phyloP scores from a whole-genome alignment of 2,888 invertebrate species.

The Drosophila pseudotalamancana region DNA sequence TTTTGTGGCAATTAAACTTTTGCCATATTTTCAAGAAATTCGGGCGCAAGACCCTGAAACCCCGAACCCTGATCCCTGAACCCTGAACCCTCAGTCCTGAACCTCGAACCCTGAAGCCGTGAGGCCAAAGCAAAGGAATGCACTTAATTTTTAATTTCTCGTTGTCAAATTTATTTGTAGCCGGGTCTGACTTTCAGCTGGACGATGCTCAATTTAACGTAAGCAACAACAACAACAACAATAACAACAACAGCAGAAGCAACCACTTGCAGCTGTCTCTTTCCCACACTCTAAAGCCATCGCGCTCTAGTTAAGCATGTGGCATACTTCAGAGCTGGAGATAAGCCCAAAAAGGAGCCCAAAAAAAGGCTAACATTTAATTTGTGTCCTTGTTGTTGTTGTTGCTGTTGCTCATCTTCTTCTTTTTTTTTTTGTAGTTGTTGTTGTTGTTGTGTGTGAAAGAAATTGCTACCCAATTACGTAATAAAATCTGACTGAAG shows the following conservation, averaged over 20 bases:
- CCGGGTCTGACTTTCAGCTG: conserved; percentile 40
- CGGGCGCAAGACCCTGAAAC: neutral
- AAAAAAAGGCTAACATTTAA: conserved; percentile 69
- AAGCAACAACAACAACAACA: conserved; percentile 30
- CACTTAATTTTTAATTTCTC: conserved; percentile 70
- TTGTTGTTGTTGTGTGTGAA: conserved; percentile 36
- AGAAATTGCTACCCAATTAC: conserved; percentile 79
- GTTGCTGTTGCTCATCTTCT: neutral
- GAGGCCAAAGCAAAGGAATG: conserved; percentile 28
- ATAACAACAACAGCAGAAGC: conserved; percentile 13
- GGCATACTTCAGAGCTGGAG: conserved; percentile 2
- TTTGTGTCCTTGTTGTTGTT: conserved; percentile 59
- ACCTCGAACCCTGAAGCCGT: neutral
- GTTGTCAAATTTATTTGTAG: conserved; percentile 27
- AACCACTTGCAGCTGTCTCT: conserved; percentile 39
- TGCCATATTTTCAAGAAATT: conserved; percentile 40
- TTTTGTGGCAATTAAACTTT: conserved; percentile 58
- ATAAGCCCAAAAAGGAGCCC: conserved; percentile 3
- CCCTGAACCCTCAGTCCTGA: neutral
- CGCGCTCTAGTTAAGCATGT: neutral
- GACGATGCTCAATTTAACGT: conserved; percentile 72
- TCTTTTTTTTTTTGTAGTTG: conserved; percentile 26
- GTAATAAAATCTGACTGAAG: conserved; percentile 79
- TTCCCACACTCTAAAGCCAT: conserved; percentile 1
- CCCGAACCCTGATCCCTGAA: neutral